phyloP scores from a whole-genome alignment of 2,797 vertebrate species.

The Odontamblyopus lacepedii region DNA sequence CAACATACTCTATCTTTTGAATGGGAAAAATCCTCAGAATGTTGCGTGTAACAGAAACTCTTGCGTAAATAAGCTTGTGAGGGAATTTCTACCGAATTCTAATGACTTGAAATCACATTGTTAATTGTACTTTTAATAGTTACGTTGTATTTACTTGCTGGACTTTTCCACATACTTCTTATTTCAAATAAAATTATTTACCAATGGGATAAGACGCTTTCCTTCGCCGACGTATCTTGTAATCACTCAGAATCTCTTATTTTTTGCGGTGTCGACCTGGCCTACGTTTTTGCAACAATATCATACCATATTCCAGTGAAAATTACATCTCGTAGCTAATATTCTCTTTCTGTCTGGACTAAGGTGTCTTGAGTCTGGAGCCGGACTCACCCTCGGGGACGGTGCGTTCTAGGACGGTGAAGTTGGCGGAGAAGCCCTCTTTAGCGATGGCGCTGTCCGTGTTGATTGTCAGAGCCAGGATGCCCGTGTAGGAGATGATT shows the following conservation, averaged over 20 bases:
- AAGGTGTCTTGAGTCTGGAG: neutral
- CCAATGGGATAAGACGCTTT: neutral
- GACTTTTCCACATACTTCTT: too few species aligned
- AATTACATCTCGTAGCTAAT: neutral
- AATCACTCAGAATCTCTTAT: too few species aligned
- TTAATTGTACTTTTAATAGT: too few species aligned
- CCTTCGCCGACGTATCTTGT: neutral
- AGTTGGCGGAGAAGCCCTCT: conserved; percentile 97
- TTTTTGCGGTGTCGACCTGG: neutral
- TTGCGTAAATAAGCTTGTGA: too few species aligned
- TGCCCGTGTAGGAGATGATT: conserved; percentile 92
- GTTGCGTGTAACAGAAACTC: too few species aligned
- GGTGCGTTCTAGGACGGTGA: conserved; percentile 87
- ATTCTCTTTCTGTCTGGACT: conserved; percentile 7
- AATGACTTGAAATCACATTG: too few species aligned
- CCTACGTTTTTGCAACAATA: neutral
- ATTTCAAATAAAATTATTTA: too few species aligned
- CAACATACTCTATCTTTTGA: too few species aligned
- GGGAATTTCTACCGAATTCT: too few species aligned
- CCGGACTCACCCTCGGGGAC: conserved; percentile 88
- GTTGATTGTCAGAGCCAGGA: conserved; percentile 94
- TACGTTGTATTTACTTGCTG: too few species aligned
- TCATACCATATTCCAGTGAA: neutral
- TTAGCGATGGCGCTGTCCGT: conserved; percentile 97
- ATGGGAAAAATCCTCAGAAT: too few species aligned